phyloP scores from a whole-genome alignment of 2,113 vertebrate species.

The Callipepla californica region DNA sequence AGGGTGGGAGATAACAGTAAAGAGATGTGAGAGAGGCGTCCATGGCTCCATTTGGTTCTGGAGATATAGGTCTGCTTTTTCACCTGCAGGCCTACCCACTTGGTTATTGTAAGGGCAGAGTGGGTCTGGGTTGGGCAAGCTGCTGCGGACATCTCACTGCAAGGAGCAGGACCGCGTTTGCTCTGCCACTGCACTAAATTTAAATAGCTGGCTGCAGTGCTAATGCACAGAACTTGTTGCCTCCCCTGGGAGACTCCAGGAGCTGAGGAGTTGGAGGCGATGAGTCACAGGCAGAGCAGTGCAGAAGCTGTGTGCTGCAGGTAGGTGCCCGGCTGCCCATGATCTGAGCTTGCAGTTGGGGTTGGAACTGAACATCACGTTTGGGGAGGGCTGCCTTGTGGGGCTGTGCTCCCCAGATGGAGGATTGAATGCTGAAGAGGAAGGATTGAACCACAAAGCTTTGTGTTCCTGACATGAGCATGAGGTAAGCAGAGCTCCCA shows the following conservation, averaged over 20 bases:
- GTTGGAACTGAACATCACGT: not conserved
- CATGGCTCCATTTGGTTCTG: not conserved
- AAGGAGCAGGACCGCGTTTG: not conserved
- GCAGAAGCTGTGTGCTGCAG: not conserved
- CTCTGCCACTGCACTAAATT: not conserved
- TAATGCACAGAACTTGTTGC: constrained; percentile 25
- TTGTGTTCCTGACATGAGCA: too few relatives aligned
- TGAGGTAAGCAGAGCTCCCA: not conserved
- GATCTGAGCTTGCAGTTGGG: not conserved
- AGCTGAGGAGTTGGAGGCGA: not conserved
- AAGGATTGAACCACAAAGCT: not conserved
- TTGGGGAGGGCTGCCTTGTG: not conserved
- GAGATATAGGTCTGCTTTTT: not conserved
- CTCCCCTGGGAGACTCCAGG: not conserved
- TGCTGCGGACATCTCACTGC: accelerated
- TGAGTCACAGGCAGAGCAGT: not conserved
- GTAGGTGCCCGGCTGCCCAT: not conserved
- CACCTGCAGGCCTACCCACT: not conserved
- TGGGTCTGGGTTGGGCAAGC: not conserved
- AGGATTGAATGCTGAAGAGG: not conserved
- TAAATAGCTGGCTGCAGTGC: not conserved
- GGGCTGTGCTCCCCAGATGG: not conserved
- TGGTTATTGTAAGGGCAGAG: not conserved
- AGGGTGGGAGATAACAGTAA: not conserved
- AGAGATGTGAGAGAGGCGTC: not conserved